Percentiles rank a stretch among this genome's conserved stretches.
Evolutionary conservation across 64 coral and sea anemone species (phyloP).

Genomic region (Montipora capricornis): DNA sequence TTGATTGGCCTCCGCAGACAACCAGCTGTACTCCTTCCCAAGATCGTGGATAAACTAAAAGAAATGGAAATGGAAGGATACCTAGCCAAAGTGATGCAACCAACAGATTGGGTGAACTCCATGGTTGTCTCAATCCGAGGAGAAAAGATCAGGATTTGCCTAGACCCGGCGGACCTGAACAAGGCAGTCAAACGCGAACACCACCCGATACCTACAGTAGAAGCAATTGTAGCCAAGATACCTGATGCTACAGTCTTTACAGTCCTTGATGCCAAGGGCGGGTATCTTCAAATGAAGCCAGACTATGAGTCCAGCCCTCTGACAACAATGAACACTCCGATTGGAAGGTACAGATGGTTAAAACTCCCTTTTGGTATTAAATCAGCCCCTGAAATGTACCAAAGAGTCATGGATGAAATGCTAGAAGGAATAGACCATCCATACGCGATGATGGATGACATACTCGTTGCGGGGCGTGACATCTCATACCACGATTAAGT

Average conservation of each 20-base stretch:
- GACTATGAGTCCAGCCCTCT: conserved; percentile 74
- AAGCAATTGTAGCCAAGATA: conserved; percentile 49
- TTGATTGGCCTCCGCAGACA: conserved; percentile 30
- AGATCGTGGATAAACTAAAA: conserved; percentile 14
- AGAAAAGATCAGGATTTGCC: conserved; percentile 38
- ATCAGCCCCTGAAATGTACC: conserved; percentile 56
- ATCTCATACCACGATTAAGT: conserved; percentile 66
- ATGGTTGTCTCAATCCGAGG: conserved; percentile 10
- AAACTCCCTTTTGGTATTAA: conserved; percentile 77
- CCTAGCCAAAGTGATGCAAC: conserved; percentile 45
- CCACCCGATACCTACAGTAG: conserved; percentile 26
- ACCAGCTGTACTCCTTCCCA: neutral
- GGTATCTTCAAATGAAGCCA: conserved; percentile 73
- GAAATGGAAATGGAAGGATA: conserved; percentile 29
- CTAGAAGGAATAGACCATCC: conserved; percentile 54
- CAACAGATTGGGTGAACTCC: conserved; percentile 12
- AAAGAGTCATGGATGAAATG: conserved; percentile 73
- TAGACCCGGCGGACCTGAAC: conserved; percentile 13
- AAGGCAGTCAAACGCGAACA: conserved; percentile 28
- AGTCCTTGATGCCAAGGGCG: conserved; percentile 63
- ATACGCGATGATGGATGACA: conserved; percentile 71
- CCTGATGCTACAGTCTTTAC: conserved; percentile 54
- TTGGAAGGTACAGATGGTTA: conserved; percentile 70
- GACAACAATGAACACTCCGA: conserved; percentile 77
- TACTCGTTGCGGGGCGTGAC: conserved; percentile 58